Evolutionary conservation across 2,113 vertebrate species (phyloP), one percentile per base, ranked within the genome.

Genomic region (Malaclemys terrapin): DNA sequence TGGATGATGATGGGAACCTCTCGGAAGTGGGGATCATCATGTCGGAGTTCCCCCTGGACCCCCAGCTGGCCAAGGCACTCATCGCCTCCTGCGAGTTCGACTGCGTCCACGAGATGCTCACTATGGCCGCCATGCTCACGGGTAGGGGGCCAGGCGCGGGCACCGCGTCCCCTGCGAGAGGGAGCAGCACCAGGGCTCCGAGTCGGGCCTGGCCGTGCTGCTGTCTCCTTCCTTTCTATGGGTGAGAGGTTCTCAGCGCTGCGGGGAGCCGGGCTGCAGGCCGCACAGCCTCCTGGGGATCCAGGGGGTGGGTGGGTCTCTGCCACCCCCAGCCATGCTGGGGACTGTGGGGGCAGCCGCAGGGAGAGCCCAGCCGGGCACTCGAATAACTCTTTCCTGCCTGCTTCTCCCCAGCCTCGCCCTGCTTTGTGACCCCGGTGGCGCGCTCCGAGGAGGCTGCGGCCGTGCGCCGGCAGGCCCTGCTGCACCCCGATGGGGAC

Each of bases 21-120:
- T 99, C 99, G 0, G 99, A 99, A 96, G 98, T 99, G 91, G 99
- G 99, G 69, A 98, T 99, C 97, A 98, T 99, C 96, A 98, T 99
- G 91, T 99, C 99, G 0, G 99, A 99, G 90, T 98, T 99, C 56
- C 99, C 99, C 0, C 98, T 99, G 95, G 97, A 98, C 82, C 99
- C 99, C 0, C 98, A 99, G 82, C 96, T 99, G 89, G 98, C 99
- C 97, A 99, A 99, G 97, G 99, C 98, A 3, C 98, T 99, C 62
- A 98, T 99, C 5, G 99, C 99, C 22, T 98, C 99, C 45, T 99
- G 99, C 29, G 98, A 99, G 96, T 99, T 99, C 4, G 98, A 98
- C 97, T 99, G 99, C 0, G 99, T 99, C 87, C 98, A 98, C 12
- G 99, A 99, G 97, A 98, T 99, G 98, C 98, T 99, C 91, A 99